phyloP scores from a whole-genome alignment of 2,888 invertebrate genomes.

The Elegia similella region DNA sequence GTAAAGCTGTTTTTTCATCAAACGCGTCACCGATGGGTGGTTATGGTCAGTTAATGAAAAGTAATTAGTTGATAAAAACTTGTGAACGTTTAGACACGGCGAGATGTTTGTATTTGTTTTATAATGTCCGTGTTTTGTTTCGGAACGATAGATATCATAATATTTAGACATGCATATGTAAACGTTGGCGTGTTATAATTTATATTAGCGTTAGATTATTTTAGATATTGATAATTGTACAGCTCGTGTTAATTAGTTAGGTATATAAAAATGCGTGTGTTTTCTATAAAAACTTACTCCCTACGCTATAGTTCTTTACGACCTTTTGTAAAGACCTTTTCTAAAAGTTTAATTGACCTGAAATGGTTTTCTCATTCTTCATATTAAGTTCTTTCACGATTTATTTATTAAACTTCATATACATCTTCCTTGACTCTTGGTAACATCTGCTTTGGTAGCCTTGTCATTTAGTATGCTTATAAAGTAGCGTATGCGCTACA shows the following conservation, averaged over 20 bases:
- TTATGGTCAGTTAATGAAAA: conserved; percentile 29
- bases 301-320: too few relatives aligned
- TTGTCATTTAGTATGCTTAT: too few relatives aligned
- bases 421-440: too few relatives aligned
- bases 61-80: conserved; percentile 27
- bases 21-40: conserved; percentile 22
- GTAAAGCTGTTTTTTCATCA: conserved; percentile 9
- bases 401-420: too few relatives aligned
- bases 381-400: too few relatives aligned
- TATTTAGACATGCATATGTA: conserved; percentile 21
- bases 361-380: too few relatives aligned
- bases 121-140: conserved; percentile 23
- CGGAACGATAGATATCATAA: conserved; percentile 20
- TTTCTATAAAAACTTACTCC: too few relatives aligned
- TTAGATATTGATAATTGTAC: conserved; percentile 5
- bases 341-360: too few relatives aligned
- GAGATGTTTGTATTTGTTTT: conserved; percentile 26
- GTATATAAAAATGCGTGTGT: background rate
- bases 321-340: too few relatives aligned
- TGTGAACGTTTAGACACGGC: conserved; percentile 23
- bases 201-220: conserved; percentile 15
- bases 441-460: too few relatives aligned
- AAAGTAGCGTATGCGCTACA: too few relatives aligned
- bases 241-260: background rate
- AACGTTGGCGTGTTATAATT: conserved; percentile 19